Evolutionary conservation across 1,140 invertebrate genomes (phyloP), one percentile per base, ranked within the genome.

Genomic region (Heterodera carotae): DNA sequence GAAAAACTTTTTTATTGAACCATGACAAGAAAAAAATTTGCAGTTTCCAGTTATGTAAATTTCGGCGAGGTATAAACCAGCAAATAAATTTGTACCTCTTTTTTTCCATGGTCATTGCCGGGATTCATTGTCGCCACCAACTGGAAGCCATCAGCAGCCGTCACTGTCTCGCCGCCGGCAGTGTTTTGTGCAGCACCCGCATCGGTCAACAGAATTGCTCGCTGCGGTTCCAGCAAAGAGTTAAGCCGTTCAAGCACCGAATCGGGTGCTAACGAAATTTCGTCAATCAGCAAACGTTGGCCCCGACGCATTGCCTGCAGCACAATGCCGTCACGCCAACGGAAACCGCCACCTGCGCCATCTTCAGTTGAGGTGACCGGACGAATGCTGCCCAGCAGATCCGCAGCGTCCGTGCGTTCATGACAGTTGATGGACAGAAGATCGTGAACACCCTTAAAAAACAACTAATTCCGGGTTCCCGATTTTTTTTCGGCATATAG

Each of bases 61-160:
- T n/a, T n/a, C n/a, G n/a, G n/a, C n/a, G n/a, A n/a, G n/a, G n/a
- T n/a, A n/a, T n/a, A n/a, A n/a, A n/a, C n/a, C n/a, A 22, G 76
- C 15, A 59, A 25, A 66, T 43, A 66, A 4, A 4, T 3, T 29
- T 12, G 10, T 70, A 91, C 91, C 89, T 99, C 97, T 89, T 99
- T 99, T 88, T 99, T 99, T 0, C 97, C 97, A 89, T 94, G 99
- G 91, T 99, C 97, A 12, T 97, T 97, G 25, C 96, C 96, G 29
- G 97, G 97, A 90, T 99, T 99, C 97, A 99, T 99, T 0, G 97
- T 99, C 8, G 94, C 94, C 74, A 99, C 91, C 83, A 99, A 94
- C 79, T 94, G 91, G 88, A 99, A 99, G 15, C 91, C 90, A 18
- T 91, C 83, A 77, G 92, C 84, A 0, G 97, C 96, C 39, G 90